A percentile compares a stretch with the other conserved stretches of the same genome.
Conservation (phyloP, 2,797 vertebrate genomes). For the Holocentrus rufus region DNA sequence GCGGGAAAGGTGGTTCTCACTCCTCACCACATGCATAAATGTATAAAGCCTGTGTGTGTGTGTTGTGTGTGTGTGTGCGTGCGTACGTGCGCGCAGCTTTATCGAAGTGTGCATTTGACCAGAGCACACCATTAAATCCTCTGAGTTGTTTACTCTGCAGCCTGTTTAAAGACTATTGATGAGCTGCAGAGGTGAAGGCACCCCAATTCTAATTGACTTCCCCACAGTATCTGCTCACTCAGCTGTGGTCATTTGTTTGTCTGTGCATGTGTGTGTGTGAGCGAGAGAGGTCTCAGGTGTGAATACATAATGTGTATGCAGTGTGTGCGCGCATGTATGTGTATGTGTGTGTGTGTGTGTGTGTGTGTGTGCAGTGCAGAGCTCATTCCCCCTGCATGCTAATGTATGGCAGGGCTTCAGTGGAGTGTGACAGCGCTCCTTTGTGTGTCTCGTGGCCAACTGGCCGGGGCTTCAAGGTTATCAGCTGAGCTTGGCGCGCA, state of each 20-base stretch:
- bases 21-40: conserved; percentile 57
- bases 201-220: conserved; percentile 69
- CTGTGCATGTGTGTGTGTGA: conserved; percentile 8
- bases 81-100: background rate
- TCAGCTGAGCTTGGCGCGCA: conserved; percentile 8
- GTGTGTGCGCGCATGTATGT: conserved; percentile 29
- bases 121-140: conserved; percentile 56
- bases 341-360: conserved; percentile 20
- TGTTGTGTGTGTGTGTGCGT: conserved; percentile 33
- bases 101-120: conserved; percentile 1
- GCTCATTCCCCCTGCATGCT: conserved; percentile 47
- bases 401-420: conserved; percentile 49
- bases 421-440: conserved; percentile 31
- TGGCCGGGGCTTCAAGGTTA: conserved; percentile 22
- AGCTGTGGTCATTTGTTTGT: conserved; percentile 54
- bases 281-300: conserved; percentile 60
- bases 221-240: conserved; percentile 50
- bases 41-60: conserved; percentile 29
- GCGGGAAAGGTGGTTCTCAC: conserved; percentile 14
- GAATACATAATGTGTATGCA: conserved; percentile 55
- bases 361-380: background rate
- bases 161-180: conserved; percentile 73
- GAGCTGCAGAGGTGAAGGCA: conserved; percentile 64
- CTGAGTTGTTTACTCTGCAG: conserved; percentile 63
- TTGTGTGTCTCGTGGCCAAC: conserved; percentile 30